Evolutionary conservation across 2,888 invertebrate species (phyloP), one percentile per base, ranked within the genome.

Genomic region (Prostheceraeus crozeri): DNA sequence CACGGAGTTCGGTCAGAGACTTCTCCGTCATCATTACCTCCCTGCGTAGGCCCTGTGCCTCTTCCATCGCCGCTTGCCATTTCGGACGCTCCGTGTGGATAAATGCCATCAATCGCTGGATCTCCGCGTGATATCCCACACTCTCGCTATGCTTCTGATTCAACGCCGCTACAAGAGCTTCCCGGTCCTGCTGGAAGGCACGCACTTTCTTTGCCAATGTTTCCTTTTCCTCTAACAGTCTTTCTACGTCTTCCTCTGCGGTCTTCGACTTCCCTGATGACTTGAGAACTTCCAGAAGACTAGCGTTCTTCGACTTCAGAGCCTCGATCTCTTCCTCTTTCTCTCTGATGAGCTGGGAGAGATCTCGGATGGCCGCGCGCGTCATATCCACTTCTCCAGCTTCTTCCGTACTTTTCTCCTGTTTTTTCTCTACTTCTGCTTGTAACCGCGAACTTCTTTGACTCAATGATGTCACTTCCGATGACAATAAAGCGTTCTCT

Each of bases 121-220:
- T 85, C 79, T 91, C 90, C 28, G 79, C 81, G 69, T 90, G 87
- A 72, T 89, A 90, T 63, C 84, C 83, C 27, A 87, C 76, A 70
- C 84, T 87, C 77, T 90, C 89, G 61, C 85, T 82, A 69, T 90
- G 89, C 75, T 90, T 90, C 59, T 83, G 79, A 68, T 85, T 85
- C 0, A 89, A 68, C 19, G 73, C 72, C 2, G 66, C 64, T 19
- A 77, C 70, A 64, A 79, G 72, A 63, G 77, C 75, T 45, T 77
- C 76, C 30, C 77, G 64, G 63, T 78, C 78, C 2, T 65, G 62
- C 57, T 72, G 73, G 27, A 73, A 82, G 14, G 84, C 82, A n/a
- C 86, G 76, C 68, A 87, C 83, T 40, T 82, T 81, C 70, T 85
- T 83, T 67, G 84, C 83, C 4, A 78, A 74, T 46, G 75, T 78